phyloP scores from a whole-genome alignment of 2,113 vertebrate genomes.

The Apodemus speciosus region DNA sequence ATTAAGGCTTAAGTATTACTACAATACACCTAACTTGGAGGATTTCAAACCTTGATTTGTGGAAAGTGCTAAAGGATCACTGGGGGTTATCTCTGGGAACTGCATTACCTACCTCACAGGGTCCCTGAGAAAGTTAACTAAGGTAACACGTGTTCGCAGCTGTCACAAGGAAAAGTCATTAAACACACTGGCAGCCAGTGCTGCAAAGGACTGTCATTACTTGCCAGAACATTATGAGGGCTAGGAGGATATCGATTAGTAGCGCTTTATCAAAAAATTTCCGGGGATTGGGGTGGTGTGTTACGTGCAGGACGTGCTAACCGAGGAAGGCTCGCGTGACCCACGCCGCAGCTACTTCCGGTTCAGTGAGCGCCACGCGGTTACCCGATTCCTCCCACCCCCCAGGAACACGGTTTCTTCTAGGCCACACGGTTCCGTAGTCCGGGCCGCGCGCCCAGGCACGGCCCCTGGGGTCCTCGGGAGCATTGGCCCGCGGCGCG shows the following conservation, averaged over 20 bases:
- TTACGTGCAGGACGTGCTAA: slow-evolving; percentile 28
- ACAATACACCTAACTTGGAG: neutral
- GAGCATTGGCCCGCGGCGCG: neutral
- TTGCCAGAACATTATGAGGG: neutral
- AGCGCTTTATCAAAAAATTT: neutral
- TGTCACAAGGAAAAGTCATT: slow-evolving; percentile 36
- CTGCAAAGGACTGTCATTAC: neutral
- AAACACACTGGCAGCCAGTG: neutral
- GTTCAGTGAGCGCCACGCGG: neutral
- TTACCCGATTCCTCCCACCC: neutral
- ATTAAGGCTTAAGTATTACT: neutral
- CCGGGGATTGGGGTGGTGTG: neutral
- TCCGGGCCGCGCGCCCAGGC: neutral
- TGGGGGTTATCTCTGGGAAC: neutral
- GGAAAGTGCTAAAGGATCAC: neutral
- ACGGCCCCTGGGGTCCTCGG: neutral
- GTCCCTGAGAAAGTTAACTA: neutral
- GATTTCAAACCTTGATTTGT: slow-evolving; percentile 15
- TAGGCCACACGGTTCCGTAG: neutral
- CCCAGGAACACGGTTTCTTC: neutral
- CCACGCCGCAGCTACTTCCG: slow-evolving; percentile 26
- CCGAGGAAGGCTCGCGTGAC: neutral
- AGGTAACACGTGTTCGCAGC: neutral
- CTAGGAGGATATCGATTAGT: neutral
- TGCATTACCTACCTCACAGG: neutral